Percentiles rank a stretch among this genome's conserved stretches.
These are phyloP conservation scores for Lethrus apterus DNA, from an alignment of 1,140 invertebrate species.

Conservation along the genomic window DNA sequence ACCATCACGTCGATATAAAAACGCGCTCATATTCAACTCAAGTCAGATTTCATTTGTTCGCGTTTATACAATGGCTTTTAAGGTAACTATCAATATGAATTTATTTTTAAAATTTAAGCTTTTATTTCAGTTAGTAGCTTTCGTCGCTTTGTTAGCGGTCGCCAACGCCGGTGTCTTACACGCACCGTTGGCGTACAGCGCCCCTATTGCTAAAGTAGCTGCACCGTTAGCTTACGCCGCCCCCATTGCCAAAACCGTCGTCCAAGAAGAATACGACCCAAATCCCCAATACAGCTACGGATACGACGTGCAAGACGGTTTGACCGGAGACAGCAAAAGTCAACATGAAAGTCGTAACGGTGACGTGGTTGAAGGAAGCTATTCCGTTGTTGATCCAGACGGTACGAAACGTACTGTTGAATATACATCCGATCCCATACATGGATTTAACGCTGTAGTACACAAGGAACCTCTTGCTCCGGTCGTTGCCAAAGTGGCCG, in stretches of 20 bases:
- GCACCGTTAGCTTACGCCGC: constrained; percentile 28
- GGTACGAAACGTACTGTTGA: constrained; percentile 54
- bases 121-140: constrained; percentile 41
- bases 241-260: constrained; percentile 34
- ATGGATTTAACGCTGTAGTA: constrained; percentile 40
- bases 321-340: constrained; percentile 48
- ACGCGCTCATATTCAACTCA: no score
- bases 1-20: no score
- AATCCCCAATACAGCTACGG: constrained; percentile 45
- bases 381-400: constrained; percentile 55
- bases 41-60: not conserved
- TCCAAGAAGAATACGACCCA: constrained; percentile 42
- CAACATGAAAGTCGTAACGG: constrained; percentile 48
- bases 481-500: not conserved
- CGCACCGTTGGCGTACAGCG: constrained; percentile 2
- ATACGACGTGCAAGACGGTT: constrained; percentile 47
- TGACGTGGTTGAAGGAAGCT: constrained; percentile 55
- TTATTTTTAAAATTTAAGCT: constrained; percentile 15
- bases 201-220: constrained; percentile 34
- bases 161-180: constrained; percentile 37
- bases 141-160: constrained; percentile 41
- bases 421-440: constrained; percentile 50
- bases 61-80: constrained; percentile 10
- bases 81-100: constrained; percentile 14
- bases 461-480: constrained; percentile 4